A percentile compares a stretch with the other conserved stretches of the same genome.
Evolutionary conservation across 1,140 invertebrate genomes (phyloP).

Genomic region (Macrostomum lignano): DNA sequence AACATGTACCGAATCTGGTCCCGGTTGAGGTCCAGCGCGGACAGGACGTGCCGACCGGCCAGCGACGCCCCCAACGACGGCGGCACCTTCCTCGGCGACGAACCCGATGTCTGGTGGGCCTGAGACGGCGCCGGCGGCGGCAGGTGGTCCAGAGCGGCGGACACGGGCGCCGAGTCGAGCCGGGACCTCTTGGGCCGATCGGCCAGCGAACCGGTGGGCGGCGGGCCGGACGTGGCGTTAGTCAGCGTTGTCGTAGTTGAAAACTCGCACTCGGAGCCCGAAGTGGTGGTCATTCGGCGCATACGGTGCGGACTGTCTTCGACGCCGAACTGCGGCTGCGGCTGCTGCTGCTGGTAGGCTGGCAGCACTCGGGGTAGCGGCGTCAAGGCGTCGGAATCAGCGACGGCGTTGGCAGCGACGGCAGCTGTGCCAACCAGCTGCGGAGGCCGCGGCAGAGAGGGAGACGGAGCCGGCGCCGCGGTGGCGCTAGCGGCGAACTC

Average conservation of each 20-base stretch:
- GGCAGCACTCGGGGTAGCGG: neutral
- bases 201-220: conserved; percentile 5
- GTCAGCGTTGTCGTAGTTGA: no score
- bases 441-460: no score
- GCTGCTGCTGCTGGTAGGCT: neutral
- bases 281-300: neutral
- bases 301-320: neutral
- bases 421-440: no score
- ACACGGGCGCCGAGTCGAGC: conserved; percentile 2
- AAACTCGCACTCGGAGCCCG: no score
- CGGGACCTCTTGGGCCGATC: conserved; percentile 7
- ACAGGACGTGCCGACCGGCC: neutral
- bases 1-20: neutral
- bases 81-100: neutral
- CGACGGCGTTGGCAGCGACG: no score
- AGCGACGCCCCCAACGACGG: neutral
- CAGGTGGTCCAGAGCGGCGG: conserved; percentile 4
- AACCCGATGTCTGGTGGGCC: neutral
- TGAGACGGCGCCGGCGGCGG: neutral
- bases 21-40: neutral
- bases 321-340: no score
- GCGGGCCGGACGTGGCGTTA: conserved; percentile 4
- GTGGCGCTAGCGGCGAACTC: conserved; percentile 10
- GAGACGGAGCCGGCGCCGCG: conserved; percentile 4
- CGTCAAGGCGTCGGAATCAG: no score